phyloP scores from a whole-genome alignment of 2,797 vertebrate species.

The Sebastes minor region DNA sequence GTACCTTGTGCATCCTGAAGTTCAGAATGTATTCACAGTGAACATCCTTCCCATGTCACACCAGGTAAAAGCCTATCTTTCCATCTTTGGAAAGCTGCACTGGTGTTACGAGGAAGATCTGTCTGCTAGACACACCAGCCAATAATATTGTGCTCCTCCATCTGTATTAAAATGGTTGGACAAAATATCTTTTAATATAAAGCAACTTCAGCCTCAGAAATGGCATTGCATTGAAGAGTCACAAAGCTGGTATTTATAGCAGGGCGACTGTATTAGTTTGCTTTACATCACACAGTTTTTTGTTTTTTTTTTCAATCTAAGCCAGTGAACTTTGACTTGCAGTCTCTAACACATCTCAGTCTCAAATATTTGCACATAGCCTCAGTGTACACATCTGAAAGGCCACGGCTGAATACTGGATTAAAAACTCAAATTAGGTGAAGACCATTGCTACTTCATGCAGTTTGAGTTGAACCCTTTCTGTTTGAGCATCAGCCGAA shows the following conservation, averaged over 20 bases:
- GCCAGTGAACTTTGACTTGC: conserved; percentile 18
- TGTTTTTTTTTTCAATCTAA: background rate
- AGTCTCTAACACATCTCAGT: conserved; percentile 28
- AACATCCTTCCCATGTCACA: background rate
- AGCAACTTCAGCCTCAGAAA: background rate
- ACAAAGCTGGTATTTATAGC: background rate
- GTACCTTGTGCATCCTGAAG: background rate
- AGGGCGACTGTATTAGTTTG: background rate
- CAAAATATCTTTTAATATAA: background rate
- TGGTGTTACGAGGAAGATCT: background rate
- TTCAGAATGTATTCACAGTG: no score
- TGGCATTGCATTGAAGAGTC: background rate
- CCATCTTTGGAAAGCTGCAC: background rate
- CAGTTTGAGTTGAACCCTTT: background rate
- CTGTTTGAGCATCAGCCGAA: background rate
- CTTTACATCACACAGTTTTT: background rate
- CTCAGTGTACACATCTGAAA: conserved; percentile 32
- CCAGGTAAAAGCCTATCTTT: background rate
- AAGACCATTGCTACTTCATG: background rate
- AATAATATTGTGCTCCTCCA: background rate
- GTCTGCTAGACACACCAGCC: background rate
- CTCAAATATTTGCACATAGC: conserved; percentile 44
- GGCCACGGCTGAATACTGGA: conserved; percentile 22
- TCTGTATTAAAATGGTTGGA: background rate
- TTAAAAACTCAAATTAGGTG: conserved; percentile 3